Evolutionary conservation across 37 sponge, comb jelly and placozoan genomes (phyloP).

Genomic region (Spongilla lacustris): DNA sequence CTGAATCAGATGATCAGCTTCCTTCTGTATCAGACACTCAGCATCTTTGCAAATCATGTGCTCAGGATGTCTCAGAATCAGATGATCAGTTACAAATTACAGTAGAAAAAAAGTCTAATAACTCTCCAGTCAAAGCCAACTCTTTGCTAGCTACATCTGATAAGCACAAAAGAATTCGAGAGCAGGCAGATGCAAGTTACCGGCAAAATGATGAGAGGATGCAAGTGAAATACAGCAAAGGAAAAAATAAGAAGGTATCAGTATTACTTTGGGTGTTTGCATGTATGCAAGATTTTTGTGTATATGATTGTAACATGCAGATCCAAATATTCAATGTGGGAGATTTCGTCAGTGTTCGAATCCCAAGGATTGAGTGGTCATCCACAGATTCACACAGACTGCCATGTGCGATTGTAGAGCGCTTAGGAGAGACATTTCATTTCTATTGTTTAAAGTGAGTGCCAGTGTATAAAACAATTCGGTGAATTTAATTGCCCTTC

Average conservation of each 20-base stretch:
- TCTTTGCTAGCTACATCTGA: constrained; percentile 18
- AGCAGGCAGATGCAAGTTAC: constrained; percentile 41
- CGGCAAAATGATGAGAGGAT: constrained; percentile 31
- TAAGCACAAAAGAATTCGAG: constrained; percentile 22
- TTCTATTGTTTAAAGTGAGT: constrained; percentile 19
- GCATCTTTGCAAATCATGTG: no score
- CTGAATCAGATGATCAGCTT: no score
- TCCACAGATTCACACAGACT: constrained; percentile 50
- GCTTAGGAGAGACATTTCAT: constrained; percentile 1
- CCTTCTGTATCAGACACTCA: no score
- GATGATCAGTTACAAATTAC: no score
- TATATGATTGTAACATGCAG: not conserved
- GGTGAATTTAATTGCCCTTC: not conserved
- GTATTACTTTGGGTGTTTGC: not conserved
- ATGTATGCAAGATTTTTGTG: constrained; percentile 28
- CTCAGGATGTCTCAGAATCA: no score
- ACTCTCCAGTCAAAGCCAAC: no score
- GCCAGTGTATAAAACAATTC: not conserved
- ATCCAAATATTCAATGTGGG: constrained; percentile 18
- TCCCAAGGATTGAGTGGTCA: constrained; percentile 49
- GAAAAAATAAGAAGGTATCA: constrained; percentile 24
- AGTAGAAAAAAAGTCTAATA: no score
- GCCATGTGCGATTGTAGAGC: constrained; percentile 39
- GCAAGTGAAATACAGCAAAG: constrained; percentile 28
- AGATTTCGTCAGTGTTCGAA: constrained; percentile 24